phyloP scores from a whole-genome alignment of 2,888 invertebrate genomes.

The Mesodorylaimus sp. region DNA sequence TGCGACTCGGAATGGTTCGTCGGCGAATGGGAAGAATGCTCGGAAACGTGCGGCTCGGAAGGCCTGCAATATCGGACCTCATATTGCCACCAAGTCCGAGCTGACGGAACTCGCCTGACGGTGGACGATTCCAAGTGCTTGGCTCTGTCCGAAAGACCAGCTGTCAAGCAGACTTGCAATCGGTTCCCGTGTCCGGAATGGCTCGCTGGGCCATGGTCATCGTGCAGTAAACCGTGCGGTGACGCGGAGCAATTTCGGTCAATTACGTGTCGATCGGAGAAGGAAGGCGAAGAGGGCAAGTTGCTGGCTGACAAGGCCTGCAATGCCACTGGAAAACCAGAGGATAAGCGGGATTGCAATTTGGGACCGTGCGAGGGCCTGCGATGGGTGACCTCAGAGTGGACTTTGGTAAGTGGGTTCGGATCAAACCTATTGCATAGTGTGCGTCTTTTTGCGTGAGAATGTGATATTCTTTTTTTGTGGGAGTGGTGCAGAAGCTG shows the following conservation, averaged over 20 bases:
- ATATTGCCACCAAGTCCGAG: constrained; percentile 57
- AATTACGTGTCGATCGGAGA: constrained; percentile 27
- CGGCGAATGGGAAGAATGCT: constrained; percentile 61
- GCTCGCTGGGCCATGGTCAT: constrained; percentile 72
- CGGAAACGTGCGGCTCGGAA: constrained; percentile 59
- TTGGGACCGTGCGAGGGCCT: constrained; percentile 64
- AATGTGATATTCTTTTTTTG: background rate
- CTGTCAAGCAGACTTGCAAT: constrained; percentile 45
- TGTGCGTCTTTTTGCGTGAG: constrained; percentile 13
- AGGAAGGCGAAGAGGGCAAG: constrained; percentile 30
- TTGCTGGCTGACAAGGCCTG: constrained; percentile 41
- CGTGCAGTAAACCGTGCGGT: constrained; percentile 62
- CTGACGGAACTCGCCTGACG: constrained; percentile 49
- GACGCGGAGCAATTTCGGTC: constrained; percentile 36
- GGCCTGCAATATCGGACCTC: constrained; percentile 39
- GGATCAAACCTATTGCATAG: no score
- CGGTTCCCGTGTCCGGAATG: constrained; percentile 60
- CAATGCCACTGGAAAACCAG: constrained; percentile 23
- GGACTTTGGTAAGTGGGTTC: constrained; percentile 67
- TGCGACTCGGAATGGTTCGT: constrained; percentile 51
- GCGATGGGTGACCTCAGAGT: constrained; percentile 68
- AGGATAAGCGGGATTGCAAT: constrained; percentile 27
- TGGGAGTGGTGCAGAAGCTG: no score
- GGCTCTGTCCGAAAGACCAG: constrained; percentile 30
- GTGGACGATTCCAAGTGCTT: constrained; percentile 52